Evolutionary conservation across 2,888 invertebrate species (phyloP).

Genomic region (Ectobius pallidus): DNA sequence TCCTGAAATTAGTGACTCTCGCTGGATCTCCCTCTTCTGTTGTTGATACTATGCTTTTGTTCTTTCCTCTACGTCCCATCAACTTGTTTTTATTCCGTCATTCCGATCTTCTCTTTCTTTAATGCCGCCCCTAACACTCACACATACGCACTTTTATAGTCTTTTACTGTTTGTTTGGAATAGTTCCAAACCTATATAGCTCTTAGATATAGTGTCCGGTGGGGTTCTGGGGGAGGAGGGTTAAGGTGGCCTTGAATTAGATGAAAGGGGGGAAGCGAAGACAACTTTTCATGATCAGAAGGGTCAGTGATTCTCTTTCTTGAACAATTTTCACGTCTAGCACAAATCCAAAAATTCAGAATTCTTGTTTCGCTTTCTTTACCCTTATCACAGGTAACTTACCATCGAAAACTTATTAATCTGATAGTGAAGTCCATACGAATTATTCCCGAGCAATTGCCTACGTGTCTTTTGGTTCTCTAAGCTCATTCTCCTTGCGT

Average conservation of each 20-base stretch:
- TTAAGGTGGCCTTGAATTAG: neutral
- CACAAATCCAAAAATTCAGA: too few relatives aligned
- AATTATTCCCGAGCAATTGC: too few relatives aligned
- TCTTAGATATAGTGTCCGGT: neutral
- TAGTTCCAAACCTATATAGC: neutral
- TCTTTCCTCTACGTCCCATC: neutral
- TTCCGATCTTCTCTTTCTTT: neutral
- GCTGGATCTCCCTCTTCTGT: neutral
- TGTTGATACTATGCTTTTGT: neutral
- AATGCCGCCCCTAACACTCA: neutral
- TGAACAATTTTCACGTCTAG: too few relatives aligned
- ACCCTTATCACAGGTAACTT: too few relatives aligned
- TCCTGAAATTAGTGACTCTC: neutral
- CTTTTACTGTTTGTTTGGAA: conserved; percentile 15
- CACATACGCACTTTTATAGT: conserved; percentile 1
- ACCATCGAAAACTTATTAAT: too few relatives aligned
- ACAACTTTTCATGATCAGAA: neutral
- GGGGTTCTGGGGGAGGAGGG: neutral
- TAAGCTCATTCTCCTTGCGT: too few relatives aligned
- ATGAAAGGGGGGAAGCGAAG: neutral
- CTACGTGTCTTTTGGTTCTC: too few relatives aligned
- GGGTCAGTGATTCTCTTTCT: too few relatives aligned
- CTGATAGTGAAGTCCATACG: too few relatives aligned
- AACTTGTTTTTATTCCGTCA: neutral
- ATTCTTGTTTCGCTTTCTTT: too few relatives aligned